Evolutionary conservation across 2,797 vertebrate genomes (phyloP).

Genomic region (Cyclopterus lumpus): DNA sequence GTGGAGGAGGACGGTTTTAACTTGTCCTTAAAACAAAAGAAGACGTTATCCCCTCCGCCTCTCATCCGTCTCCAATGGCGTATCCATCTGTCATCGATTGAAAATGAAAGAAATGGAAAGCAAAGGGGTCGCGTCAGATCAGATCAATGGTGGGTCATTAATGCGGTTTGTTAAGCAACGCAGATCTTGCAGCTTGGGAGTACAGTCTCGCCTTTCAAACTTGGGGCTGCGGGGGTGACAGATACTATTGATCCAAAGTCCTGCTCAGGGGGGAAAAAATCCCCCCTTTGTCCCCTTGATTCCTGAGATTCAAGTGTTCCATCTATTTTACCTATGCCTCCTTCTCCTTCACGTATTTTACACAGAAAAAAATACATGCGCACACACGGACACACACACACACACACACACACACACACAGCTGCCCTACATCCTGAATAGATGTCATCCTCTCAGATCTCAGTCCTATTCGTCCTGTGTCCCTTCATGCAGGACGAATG

Average conservation of each 20-base stretch:
- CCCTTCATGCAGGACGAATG: constrained; percentile 36
- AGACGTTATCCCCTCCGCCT: constrained; percentile 81
- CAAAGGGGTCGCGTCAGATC: constrained; percentile 78
- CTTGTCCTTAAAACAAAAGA: constrained; percentile 87
- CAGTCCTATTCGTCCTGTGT: constrained; percentile 43
- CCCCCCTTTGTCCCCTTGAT: constrained; percentile 69
- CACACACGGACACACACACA: constrained; percentile 3
- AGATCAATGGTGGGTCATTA: constrained; percentile 85
- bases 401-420: constrained; percentile 21
- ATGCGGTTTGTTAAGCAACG: constrained; percentile 86
- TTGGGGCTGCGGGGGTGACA: constrained; percentile 79
- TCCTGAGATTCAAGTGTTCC: constrained; percentile 76
- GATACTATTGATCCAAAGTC: constrained; percentile 82
- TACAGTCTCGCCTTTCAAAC: constrained; percentile 83
- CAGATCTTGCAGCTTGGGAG: constrained; percentile 82
- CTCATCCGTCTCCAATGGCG: constrained; percentile 79
- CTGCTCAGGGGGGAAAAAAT: constrained; percentile 59
- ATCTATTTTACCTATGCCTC: constrained; percentile 69
- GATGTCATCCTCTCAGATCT: constrained; percentile 54
- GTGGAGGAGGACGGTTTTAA: constrained; percentile 74
- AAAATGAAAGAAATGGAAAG: constrained; percentile 86
- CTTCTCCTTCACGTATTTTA: constrained; percentile 53
- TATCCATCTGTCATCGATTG: constrained; percentile 84
- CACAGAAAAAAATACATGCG: not conserved
- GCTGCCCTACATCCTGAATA: constrained; percentile 62